Evolutionary conservation across 2,797 vertebrate genomes (phyloP).

Genomic region (Ataeniobius toweri): DNA sequence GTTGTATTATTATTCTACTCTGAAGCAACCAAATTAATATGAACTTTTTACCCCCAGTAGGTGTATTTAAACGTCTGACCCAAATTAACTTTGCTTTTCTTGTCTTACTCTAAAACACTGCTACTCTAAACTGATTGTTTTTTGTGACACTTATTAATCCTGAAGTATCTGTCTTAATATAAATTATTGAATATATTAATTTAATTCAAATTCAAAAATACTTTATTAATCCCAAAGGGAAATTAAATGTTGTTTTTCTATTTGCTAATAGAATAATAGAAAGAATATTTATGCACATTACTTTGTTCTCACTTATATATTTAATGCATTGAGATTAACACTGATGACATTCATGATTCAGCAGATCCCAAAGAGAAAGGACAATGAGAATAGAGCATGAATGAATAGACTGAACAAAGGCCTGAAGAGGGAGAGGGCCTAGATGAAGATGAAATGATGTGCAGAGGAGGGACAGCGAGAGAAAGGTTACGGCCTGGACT

Average conservation of each 20-base stretch:
- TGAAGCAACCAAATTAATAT: not conserved
- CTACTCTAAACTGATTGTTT: constrained; percentile 29
- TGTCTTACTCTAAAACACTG: not conserved
- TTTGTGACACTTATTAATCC: constrained; percentile 27
- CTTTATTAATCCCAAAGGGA: too few relatives aligned
- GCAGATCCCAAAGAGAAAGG: constrained; percentile 9
- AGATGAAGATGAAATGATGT: constrained; percentile 37
- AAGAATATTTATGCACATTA: not conserved
- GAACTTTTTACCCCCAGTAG: not conserved
- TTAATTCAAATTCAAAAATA: too few relatives aligned
- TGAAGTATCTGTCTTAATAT: constrained; percentile 34
- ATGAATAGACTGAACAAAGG: constrained; percentile 20
- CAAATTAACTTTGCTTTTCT: not conserved
- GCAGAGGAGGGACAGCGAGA: constrained; percentile 33
- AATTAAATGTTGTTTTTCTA: too few relatives aligned
- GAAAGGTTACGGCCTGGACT: constrained; percentile 57
- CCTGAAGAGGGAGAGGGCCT: constrained; percentile 18
- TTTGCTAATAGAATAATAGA: constrained; percentile 28
- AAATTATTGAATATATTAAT: constrained; percentile 9
- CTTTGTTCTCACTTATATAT: not conserved
- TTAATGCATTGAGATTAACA: not conserved
- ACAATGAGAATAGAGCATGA: constrained; percentile 26
- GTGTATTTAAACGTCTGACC: not conserved
- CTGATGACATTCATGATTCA: not conserved
- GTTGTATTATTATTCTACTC: not conserved